Base-by-base conservation (phyloP, 2,888 invertebrate genomes). In the Acheta domesticus region DNA sequence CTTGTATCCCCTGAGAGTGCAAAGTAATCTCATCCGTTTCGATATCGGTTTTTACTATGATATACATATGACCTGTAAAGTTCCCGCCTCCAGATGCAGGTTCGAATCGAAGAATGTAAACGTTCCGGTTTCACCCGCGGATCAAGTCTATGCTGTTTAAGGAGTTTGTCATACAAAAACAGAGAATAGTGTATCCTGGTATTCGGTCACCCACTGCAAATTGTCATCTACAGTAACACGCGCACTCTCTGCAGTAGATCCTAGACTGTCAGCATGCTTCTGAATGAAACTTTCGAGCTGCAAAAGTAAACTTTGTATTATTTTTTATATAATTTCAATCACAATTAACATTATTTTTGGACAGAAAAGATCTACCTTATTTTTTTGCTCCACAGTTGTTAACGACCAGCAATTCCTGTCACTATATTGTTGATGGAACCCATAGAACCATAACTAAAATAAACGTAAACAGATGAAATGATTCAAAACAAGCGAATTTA, bases 391-490 rank as follows among this genome's bases (percentile, higher is more conserved):
- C 78, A 82, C 78, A 14, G 84, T 85, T 2, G 85, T 86, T n/a
- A 86, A 75, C 84, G 82, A 75, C 83, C 84, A n/a, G 86, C 86
- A 62, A 86, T 82, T 49, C 82, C 83, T n/a, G 80, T 83, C 48
- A 86, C 82, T 75, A 85, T 82, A 36, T 87, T 87, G 81, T 88
- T 87, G 1, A 90, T 83, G 81, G 87, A 88, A 21, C 87, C 87
- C 36, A 86, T 80, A 11, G 89, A 88, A 19, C 89, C 89, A 74
- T 89, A 89, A 84, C 89, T 89, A 36, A 14, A 36, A 19, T 5
- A 75, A 75, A 20, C 4, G 12, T 1, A 23, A 23, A 23, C 2
- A 23, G 23, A 23, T 23, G 20, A 75, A 16, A 16, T 21, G 20
- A 21, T 16, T 75, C 12, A 75, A 20, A 16, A 19, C 1, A 62